Base-by-base conservation (phyloP, 1,140 invertebrate species). In the Mya arenaria region DNA sequence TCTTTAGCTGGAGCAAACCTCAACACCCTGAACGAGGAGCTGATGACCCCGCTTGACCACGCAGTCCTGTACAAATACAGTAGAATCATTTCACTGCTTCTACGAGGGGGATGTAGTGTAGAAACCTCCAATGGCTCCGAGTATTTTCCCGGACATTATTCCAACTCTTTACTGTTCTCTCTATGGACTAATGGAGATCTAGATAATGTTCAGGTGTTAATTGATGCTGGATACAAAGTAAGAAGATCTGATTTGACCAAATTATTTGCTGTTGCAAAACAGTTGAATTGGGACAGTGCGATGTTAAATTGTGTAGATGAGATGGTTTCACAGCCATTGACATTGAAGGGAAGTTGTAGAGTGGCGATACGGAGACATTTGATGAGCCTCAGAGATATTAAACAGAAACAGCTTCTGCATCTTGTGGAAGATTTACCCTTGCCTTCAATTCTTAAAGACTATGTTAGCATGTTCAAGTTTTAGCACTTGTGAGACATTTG, bases 1-100 rank as follows among this genome's bases (percentile, higher is more conserved):
- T n/a, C 37, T 55, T 48, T 71, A 84, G 83, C 58, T 34, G 83
- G 83, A 10, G 71, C 77, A 58, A 68, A 84, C 28, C 71, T 81
- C 4, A 77, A 84, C 32, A 44, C 62, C 17, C 55, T 84, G 23
- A 84, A 84, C 41, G 69, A 81, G 44, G 78, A 81, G 37, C 77
- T 84, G 17, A 74, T 81, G 36, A 37, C 83, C 4, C 83, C 79
- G 5, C 32, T 84, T 23, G 83, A 84, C 36, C 71, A 77, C 19
- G 78, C 83, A 30, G 36, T 82, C 8, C 63, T 68, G 17, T 72
- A 66, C 72, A 82, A 75, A 17, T 52, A 62, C 25, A 37, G 32
- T 28, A 56, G 71, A 28, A 82, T 85, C 5, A 69, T 82, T 36
- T 19, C 79, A 2, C 58, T 82, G 4, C 58, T 85, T 2, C 56